Base-by-base conservation (phyloP, 2,888 invertebrate genomes). In the Dendrolimus houi region DNA sequence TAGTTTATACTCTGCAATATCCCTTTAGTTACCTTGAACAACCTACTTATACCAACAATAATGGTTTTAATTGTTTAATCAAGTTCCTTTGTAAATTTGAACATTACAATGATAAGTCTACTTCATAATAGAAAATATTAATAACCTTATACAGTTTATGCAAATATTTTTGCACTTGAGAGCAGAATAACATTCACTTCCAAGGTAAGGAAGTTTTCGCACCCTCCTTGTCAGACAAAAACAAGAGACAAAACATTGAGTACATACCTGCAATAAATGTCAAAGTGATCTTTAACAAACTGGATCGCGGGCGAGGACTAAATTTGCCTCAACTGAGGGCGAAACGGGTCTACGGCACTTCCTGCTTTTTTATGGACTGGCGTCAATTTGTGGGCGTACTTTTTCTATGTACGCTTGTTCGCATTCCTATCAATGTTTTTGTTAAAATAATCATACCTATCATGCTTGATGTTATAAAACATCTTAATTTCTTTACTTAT, bases 201-300 rank as follows among this genome's bases (percentile, higher is more conserved):
- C 47, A 47, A 47, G 47, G 47, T 12, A 12, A 47, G 47, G 47
- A 47, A 47, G 47, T 47, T 47, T 47, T 47, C 47, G 47, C 47
- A 47, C 47, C 47, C 47, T 47, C 12, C 47, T 47, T 47, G 47
- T 47, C 47, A 47, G 47, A 47, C 47, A 47, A 47, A 47, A 47
- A 47, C 47, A 12, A 47, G 9, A 47, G 9, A 12, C 12, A 10
- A 12, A 66, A 64, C 62, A 66, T 14, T 17, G 47, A 57, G 47
- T 52, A 57, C 64, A 66, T 60, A 65, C 63, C 64, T 64, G 64
- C 72, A 70, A 79, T 84, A 86, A 87, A 88, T 87, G 87, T 83
- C 88, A 87, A 73, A 70, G 74, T 87, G 87, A 79, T 87, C 79
- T 87, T 87, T 88, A 83, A 66, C 73, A 79, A 81, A 83, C 84